Evolutionary conservation across 2,888 invertebrate genomes (phyloP).

Genomic region (Spilosoma lubricipeda): DNA sequence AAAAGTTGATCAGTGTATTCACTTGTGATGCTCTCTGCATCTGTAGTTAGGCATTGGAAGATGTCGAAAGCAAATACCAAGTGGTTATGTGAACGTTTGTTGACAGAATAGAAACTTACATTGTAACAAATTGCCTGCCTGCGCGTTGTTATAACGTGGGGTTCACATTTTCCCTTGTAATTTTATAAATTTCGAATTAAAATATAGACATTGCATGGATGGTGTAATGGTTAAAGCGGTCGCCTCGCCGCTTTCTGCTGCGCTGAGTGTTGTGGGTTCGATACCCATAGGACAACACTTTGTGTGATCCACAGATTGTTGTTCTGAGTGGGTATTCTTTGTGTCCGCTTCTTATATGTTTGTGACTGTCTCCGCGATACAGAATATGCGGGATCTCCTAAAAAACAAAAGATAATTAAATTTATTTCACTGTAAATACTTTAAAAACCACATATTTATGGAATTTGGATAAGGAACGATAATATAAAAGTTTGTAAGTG

Average conservation of each 20-base stretch:
- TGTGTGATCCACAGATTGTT: too few species aligned
- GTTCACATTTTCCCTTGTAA: slow-evolving; percentile 37
- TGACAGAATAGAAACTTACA: slow-evolving; percentile 72
- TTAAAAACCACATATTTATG: neutral
- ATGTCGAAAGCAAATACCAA: slow-evolving; percentile 59
- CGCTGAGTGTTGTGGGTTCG: too few species aligned
- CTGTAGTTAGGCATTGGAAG: slow-evolving; percentile 16
- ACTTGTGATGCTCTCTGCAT: slow-evolving; percentile 61
- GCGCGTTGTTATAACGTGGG: slow-evolving; percentile 62
- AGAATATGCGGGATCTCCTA: too few species aligned
- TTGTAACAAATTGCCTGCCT: slow-evolving; percentile 72
- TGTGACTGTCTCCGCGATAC: too few species aligned
- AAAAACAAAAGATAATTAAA: too few species aligned
- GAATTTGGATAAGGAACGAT: neutral
- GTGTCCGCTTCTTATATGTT: too few species aligned
- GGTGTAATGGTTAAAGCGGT: too few species aligned
- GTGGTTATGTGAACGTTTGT: slow-evolving; percentile 75
- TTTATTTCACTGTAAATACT: too few species aligned
- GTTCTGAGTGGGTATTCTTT: too few species aligned
- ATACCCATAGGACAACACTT: too few species aligned
- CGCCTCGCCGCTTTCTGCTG: too few species aligned
- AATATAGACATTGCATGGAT: neutral
- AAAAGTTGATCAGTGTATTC: slow-evolving; percentile 30
- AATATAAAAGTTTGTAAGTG: neutral
- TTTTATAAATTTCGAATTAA: neutral